Conservation (phyloP, 2,888 invertebrate genomes). For the Eristalis tenax region DNA sequence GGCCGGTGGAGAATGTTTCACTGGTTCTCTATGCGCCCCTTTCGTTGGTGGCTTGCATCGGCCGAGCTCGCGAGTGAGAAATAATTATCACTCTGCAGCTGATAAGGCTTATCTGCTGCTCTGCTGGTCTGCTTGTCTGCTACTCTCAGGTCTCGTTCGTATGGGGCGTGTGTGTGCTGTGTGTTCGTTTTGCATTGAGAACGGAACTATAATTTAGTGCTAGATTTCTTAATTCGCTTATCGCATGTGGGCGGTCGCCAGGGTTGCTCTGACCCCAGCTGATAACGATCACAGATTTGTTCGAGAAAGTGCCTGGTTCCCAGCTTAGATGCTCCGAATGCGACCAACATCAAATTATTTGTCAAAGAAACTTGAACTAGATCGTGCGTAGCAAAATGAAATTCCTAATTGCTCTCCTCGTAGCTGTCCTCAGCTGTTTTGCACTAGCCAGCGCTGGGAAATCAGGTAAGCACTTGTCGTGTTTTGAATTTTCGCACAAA, state of each 20-base stretch:
- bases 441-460: constrained; percentile 8
- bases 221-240: constrained; percentile 11
- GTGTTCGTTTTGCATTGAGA: constrained; percentile 16
- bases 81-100: constrained; percentile 25
- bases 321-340: neutral
- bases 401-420: constrained; percentile 30
- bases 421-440: constrained; percentile 35
- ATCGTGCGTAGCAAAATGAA: constrained; percentile 41
- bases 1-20: constrained; percentile 56
- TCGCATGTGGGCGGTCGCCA: constrained; percentile 4
- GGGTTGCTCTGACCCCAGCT: constrained; percentile 17
- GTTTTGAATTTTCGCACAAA: neutral
- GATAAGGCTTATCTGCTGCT: constrained; percentile 58
- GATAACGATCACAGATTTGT: constrained; percentile 1
- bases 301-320: neutral
- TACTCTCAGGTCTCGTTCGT: neutral
- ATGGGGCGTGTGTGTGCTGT: no score
- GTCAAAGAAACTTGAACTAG: constrained; percentile 12
- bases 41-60: constrained; percentile 48
- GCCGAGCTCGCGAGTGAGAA: constrained; percentile 28
- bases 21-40: constrained; percentile 52
- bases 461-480: constrained; percentile 18
- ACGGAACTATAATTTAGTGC: neutral
- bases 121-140: constrained; percentile 33
- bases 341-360: constrained; percentile 7